Conservation (phyloP, 2,888 invertebrate genomes). For the Halictus ligatus region DNA sequence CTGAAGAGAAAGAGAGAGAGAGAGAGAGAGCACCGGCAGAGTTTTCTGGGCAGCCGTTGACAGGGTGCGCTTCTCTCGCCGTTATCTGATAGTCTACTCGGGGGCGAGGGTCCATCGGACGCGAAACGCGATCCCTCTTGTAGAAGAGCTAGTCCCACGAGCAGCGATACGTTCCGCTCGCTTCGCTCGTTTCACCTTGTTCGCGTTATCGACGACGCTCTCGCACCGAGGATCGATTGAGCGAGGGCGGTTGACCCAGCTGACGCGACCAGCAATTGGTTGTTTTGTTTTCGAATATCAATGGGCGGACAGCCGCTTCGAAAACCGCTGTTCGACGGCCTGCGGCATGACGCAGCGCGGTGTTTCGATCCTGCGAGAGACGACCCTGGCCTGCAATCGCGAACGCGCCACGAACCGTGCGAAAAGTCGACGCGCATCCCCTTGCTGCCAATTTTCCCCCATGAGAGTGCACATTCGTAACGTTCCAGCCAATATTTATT, state of each 20-base stretch:
- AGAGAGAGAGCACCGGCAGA: not conserved
- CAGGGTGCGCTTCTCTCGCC: not conserved
- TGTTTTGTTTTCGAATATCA: not conserved
- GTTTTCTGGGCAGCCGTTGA: not conserved
- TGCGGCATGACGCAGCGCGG: conserved; percentile 47
- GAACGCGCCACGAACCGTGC: not conserved
- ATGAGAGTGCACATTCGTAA: not conserved
- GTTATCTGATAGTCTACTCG: conserved; percentile 15
- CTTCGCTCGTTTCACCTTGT: not conserved
- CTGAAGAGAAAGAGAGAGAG: too few species aligned
- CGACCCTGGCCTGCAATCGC: conserved; percentile 69
- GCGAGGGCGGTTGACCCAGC: not conserved
- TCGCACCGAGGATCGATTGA: not conserved
- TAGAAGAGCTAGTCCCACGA: conserved; percentile 26
- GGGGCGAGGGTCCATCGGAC: not conserved
- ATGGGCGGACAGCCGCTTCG: not conserved
- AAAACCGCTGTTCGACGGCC: conserved; percentile 24
- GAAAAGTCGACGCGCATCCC: not conserved
- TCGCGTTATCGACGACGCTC: not conserved
- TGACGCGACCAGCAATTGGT: not conserved
- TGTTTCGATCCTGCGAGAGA: conserved; percentile 41
- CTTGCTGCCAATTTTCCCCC: not conserved
- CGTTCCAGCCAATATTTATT: not conserved
- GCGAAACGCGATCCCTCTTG: conserved; percentile 26
- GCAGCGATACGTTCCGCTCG: not conserved